These are phyloP conservation scores for Tenthredo mesomela DNA, from an alignment of 2,888 invertebrate species.

Conservation along the genomic window DNA sequence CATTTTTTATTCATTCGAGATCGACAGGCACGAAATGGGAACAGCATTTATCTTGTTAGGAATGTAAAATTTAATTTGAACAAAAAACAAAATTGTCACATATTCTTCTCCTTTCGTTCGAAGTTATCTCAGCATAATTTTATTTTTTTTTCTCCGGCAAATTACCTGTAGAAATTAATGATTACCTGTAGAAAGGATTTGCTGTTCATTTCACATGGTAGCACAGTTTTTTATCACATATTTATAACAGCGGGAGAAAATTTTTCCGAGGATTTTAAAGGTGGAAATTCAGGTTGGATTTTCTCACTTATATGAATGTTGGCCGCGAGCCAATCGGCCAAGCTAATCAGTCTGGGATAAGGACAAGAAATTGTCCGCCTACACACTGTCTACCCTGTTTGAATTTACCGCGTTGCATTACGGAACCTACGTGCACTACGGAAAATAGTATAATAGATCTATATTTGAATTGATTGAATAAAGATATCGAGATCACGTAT, in stretches of 20 bases:
- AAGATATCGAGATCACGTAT: no score
- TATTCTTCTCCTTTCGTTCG: not conserved
- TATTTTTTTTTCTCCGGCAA: not conserved
- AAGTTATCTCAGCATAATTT: not conserved
- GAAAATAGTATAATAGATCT: not conserved
- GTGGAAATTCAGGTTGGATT: not conserved
- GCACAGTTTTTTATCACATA: not conserved
- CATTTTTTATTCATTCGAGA: not conserved
- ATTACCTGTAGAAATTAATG: not conserved
- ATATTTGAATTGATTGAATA: no score
- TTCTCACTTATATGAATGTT: not conserved
- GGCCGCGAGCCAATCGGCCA: not conserved
- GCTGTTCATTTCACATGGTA: not conserved
- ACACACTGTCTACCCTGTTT: not conserved
- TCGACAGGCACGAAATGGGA: not conserved
- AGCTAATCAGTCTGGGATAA: constrained; percentile 20
- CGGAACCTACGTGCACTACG: not conserved
- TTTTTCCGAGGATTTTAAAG: not conserved
- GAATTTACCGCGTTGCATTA: not conserved
- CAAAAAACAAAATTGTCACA: not conserved
- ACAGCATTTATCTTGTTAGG: not conserved
- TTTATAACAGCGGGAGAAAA: not conserved
- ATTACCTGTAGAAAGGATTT: not conserved
- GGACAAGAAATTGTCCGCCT: constrained; percentile 17
- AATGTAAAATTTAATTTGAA: not conserved